A percentile compares a stretch with the other conserved stretches of the same genome.
Evolutionary conservation across 2,888 invertebrate species (phyloP).

Genomic region (Cephus nigrinus): DNA sequence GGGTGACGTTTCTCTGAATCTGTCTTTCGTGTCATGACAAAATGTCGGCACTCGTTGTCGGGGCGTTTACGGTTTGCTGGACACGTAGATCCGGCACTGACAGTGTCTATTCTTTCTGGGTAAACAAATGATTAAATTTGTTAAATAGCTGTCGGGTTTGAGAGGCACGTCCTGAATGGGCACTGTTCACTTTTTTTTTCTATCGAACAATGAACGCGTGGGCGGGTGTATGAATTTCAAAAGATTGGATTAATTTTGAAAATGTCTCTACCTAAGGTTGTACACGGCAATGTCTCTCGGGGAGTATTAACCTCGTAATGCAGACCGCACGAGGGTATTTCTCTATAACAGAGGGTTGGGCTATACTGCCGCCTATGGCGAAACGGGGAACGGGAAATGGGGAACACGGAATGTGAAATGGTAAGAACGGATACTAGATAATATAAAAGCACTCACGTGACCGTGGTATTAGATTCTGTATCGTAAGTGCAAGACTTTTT

Average conservation of each 20-base stretch:
- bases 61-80: neutral
- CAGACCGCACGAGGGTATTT: neutral
- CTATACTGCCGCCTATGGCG: neutral
- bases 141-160: neutral
- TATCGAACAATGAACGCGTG: neutral
- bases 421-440: neutral
- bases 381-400: neutral
- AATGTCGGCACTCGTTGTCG: neutral
- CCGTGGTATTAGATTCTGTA: neutral
- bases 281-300: neutral
- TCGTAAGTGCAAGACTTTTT: neutral
- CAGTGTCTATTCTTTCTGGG: neutral
- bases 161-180: neutral
- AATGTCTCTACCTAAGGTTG: neutral
- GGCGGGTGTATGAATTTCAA: neutral
- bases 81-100: neutral
- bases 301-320: neutral
- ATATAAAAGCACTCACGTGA: neutral
- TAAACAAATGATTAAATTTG: neutral
- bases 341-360: neutral
- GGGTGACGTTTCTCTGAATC: constrained; percentile 7
- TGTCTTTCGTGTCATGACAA: constrained; percentile 15
- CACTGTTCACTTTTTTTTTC: neutral
- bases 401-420: neutral
- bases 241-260: neutral